Evolutionary conservation across 2,113 vertebrate genomes (phyloP).

Genomic region (Opisthocomus hoazin): DNA sequence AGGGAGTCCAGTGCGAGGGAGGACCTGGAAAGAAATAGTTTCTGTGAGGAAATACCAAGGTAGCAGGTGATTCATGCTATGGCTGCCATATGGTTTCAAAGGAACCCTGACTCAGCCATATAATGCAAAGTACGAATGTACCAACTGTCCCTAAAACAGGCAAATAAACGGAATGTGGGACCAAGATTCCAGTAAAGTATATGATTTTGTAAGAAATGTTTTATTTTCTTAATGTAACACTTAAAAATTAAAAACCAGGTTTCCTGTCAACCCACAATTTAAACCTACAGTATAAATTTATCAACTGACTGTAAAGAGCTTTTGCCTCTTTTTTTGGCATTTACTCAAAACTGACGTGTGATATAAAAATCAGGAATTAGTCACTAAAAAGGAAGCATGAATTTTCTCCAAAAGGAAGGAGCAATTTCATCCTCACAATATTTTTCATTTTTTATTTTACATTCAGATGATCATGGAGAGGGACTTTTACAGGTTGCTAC

Average conservation of each 20-base stretch:
- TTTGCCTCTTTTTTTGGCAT: slow-evolving; percentile 19
- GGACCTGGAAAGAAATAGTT: background rate
- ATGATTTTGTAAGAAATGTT: background rate
- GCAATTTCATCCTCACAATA: background rate
- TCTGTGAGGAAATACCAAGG: background rate
- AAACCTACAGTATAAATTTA: background rate
- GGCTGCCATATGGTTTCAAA: background rate
- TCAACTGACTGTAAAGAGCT: slow-evolving; percentile 23
- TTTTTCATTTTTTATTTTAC: slow-evolving; percentile 3
- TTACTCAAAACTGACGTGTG: slow-evolving; percentile 18
- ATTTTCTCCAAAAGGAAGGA: slow-evolving; percentile 34
- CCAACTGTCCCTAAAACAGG: background rate
- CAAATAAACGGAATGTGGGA: background rate
- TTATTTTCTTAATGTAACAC: background rate
- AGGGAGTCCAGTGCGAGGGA: background rate
- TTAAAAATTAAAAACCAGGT: slow-evolving; percentile 6
- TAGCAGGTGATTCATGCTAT: background rate
- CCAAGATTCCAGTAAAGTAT: background rate
- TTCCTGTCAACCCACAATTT: background rate
- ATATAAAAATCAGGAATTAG: slow-evolving; percentile 43
- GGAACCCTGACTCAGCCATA: background rate
- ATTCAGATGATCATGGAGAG: background rate
- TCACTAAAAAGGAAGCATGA: slow-evolving; percentile 30
- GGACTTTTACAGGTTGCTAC: background rate
- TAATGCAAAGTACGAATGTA: fast-evolving